phyloP scores from a whole-genome alignment of 2,888 invertebrate species.

The Elmis aenea region DNA sequence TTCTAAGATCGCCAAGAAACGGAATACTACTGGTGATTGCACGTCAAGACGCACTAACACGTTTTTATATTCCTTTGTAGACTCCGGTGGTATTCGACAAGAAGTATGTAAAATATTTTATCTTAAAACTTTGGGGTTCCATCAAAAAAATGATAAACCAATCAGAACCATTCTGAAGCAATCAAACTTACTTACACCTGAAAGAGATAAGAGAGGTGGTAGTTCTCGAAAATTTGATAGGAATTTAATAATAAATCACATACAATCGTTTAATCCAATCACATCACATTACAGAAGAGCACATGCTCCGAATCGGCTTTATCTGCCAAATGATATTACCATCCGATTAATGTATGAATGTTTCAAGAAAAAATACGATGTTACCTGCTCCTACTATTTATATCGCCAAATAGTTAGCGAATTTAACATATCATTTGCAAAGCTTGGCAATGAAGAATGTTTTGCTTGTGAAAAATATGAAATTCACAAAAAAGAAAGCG shows the following conservation, averaged over 20 bases:
- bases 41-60: slow-evolving; percentile 1
- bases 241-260: neutral
- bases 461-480: slow-evolving; percentile 13
- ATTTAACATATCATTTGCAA: slow-evolving; percentile 12
- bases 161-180: no score
- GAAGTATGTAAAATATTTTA: slow-evolving; percentile 4
- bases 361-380: slow-evolving; percentile 12
- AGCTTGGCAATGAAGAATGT: slow-evolving; percentile 18
- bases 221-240: neutral
- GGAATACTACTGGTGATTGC: slow-evolving; percentile 1
- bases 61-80: neutral
- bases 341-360: slow-evolving; percentile 14
- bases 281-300: slow-evolving; percentile 21
- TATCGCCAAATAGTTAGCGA: slow-evolving; percentile 13
- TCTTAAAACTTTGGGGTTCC: slow-evolving; percentile 3
- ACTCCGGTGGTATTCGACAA: neutral
- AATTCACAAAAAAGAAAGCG: slow-evolving; percentile 11
- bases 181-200: slow-evolving; percentile 1
- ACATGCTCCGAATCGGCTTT: slow-evolving; percentile 21
- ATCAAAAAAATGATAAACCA: slow-evolving; percentile 3
- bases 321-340: slow-evolving; percentile 19
- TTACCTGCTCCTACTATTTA: slow-evolving; percentile 12
- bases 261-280: slow-evolving; percentile 3
- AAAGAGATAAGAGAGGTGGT: neutral
- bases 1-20: slow-evolving; percentile 2